Evolutionary conservation across 2,113 vertebrate species (phyloP).

Genomic region (Chinchilla lanigera): DNA sequence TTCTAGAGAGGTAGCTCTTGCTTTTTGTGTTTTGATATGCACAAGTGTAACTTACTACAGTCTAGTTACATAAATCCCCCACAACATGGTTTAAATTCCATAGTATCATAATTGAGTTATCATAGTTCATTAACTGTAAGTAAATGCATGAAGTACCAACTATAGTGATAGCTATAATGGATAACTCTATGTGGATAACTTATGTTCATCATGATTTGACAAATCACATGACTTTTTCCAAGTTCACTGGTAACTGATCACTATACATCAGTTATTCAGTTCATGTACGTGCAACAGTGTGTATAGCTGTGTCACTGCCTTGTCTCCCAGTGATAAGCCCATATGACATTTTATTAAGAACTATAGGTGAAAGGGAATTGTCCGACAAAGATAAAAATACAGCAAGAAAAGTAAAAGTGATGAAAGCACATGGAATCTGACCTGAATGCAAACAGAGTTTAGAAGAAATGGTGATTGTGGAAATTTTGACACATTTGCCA

Average conservation of each 20-base stretch:
- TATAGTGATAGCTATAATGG: neutral
- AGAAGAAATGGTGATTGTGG: neutral
- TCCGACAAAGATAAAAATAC: neutral
- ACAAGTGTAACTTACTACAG: neutral
- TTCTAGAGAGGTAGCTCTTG: neutral
- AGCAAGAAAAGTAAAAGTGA: neutral
- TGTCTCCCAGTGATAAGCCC: neutral
- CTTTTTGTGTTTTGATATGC: neutral
- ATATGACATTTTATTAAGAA: slow-evolving; percentile 4
- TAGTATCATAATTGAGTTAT: neutral
- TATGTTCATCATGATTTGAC: neutral
- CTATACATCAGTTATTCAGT: neutral
- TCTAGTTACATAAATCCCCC: neutral
- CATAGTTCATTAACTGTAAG: neutral
- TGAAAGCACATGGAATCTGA: neutral
- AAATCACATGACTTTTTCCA: neutral
- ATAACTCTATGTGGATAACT: neutral
- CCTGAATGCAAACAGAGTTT: neutral
- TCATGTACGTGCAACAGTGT: neutral
- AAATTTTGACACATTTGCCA: neutral
- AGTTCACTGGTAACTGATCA: neutral
- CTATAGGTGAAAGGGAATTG: neutral
- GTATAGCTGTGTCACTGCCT: neutral
- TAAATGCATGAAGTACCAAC: neutral
- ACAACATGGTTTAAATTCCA: neutral